Evolutionary conservation across 2,113 vertebrate genomes (phyloP).

Genomic region (Otus sunia): DNA sequence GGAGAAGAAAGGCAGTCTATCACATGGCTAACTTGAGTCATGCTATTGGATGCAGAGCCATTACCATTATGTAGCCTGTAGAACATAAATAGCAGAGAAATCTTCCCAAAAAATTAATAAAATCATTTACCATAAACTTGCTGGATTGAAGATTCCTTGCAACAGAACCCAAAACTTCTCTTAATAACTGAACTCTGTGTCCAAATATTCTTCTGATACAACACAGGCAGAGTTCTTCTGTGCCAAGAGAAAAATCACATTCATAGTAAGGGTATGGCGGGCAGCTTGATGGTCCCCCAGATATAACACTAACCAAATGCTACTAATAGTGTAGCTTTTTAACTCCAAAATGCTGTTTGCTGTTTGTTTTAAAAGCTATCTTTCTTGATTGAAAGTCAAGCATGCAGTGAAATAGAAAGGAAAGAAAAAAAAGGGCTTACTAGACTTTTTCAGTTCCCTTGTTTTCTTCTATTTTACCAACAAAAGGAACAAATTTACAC

Average conservation of each 20-base stretch:
- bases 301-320: neutral
- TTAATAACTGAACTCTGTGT: neutral
- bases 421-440: neutral
- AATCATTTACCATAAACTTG: neutral
- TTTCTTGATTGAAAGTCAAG: neutral
- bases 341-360: neutral
- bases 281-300: neutral
- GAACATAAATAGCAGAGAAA: neutral
- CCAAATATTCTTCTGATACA: neutral
- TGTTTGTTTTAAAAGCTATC: neutral
- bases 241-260: neutral
- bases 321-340: neutral
- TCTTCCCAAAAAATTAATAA: neutral
- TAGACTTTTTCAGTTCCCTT: neutral
- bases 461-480: neutral
- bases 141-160: neutral
- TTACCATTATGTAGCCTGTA: neutral
- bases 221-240: neutral
- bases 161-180: neutral
- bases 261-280: neutral
- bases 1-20: neutral
- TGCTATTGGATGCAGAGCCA: neutral
- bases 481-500: neutral
- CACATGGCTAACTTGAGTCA: neutral
- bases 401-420: neutral